These are phyloP conservation scores for Drosophila micromelanica DNA, from an alignment of 1,140 invertebrate species.

Conservation along the genomic window DNA sequence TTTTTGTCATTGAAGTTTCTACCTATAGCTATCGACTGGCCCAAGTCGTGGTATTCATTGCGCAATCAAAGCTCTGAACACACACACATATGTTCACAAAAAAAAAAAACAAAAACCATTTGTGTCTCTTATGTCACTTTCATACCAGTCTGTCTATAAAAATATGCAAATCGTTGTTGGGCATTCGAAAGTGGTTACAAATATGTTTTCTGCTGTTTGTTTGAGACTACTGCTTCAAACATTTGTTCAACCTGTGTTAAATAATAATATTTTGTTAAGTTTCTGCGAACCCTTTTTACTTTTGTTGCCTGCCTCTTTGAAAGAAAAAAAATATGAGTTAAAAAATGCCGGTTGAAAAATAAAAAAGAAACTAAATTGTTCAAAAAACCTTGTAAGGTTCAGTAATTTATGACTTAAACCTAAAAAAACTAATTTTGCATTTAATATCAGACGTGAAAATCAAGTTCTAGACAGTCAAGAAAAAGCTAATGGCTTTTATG, in stretches of 20 bases:
- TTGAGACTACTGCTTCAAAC: constrained; percentile 11
- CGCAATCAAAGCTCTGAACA: constrained; percentile 17
- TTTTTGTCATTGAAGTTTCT: constrained; percentile 19
- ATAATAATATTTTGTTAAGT: constrained; percentile 29
- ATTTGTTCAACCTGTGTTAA: constrained; percentile 13
- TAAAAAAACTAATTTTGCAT: background rate
- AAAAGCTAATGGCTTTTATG: background rate
- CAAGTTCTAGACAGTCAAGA: background rate
- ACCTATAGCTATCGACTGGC: background rate
- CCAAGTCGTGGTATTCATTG: constrained; percentile 15
- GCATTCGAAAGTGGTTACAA: constrained; percentile 37
- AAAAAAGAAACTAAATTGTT: background rate
- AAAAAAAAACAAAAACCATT: constrained; percentile 9
- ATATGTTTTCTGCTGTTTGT: constrained; percentile 10
- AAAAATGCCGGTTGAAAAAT: background rate
- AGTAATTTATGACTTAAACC: background rate
- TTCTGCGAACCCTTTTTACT: background rate
- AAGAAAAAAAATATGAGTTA: no score
- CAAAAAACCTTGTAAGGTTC: background rate
- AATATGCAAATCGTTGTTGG: constrained; percentile 27
- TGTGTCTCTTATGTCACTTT: constrained; percentile 37
- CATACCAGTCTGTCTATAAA: constrained; percentile 2
- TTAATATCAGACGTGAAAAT: background rate
- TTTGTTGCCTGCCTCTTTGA: no score
- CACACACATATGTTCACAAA: background rate